A percentile compares a stretch with the other conserved stretches of the same genome.
phyloP scores from a whole-genome alignment of 2,113 vertebrate genomes.

The Cisticola juncidis region DNA sequence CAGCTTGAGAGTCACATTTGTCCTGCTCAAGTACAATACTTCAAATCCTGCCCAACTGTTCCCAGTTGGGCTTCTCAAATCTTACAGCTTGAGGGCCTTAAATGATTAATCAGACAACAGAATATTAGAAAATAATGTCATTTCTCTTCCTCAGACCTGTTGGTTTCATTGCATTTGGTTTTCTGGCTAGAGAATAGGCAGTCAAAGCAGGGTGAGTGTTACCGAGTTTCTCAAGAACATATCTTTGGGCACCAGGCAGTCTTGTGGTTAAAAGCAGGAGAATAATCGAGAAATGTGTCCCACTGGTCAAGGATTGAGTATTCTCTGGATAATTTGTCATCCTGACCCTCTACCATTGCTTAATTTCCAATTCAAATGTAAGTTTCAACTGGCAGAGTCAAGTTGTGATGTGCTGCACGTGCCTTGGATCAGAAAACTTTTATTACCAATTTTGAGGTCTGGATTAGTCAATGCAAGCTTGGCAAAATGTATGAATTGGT shows the following conservation, averaged over 20 bases:
- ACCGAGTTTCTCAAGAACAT: neutral
- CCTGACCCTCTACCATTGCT: neutral
- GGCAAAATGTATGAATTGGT: fast-evolving
- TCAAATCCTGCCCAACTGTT: neutral
- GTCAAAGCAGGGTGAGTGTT: neutral
- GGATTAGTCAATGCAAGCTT: neutral
- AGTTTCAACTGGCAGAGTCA: neutral
- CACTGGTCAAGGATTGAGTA: neutral
- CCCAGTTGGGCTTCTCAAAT: neutral
- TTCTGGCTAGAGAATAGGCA: neutral
- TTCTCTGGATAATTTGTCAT: neutral
- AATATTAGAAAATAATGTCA: too few species aligned
- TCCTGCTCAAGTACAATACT: neutral
- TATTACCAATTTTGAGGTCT: neutral
- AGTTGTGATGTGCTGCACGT: neutral
- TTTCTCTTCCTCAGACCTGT: neutral
- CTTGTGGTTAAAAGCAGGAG: neutral
- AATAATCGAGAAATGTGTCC: neutral
- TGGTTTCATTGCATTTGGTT: neutral
- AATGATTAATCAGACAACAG: neutral
- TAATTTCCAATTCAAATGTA: neutral
- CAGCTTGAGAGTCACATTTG: neutral
- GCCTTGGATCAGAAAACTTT: neutral
- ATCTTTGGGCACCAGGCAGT: neutral
- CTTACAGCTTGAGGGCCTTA: neutral